phyloP scores from a whole-genome alignment of 2,797 vertebrate species.

The Dromococcyx pavoninus region DNA sequence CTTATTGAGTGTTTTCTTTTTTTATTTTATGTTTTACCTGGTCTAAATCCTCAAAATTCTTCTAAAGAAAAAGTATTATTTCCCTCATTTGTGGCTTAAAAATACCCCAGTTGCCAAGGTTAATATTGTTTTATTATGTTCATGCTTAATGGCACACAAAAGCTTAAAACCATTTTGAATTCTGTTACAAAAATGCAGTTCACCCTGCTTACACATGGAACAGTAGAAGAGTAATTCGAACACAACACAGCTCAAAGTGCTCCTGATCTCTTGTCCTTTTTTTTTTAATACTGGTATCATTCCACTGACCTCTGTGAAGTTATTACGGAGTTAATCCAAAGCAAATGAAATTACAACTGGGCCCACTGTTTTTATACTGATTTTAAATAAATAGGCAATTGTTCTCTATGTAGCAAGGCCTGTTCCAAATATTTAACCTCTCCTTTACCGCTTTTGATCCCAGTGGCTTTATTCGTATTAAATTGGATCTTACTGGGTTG shows the following conservation, averaged over 20 bases:
- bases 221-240: neutral
- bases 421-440: neutral
- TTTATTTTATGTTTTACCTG: no score
- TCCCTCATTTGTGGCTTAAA: neutral
- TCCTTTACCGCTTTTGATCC: neutral
- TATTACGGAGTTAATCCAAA: neutral
- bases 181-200: neutral
- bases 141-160: neutral
- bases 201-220: neutral
- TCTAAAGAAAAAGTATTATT: neutral
- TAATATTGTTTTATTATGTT: neutral
- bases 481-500: neutral
- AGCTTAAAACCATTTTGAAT: neutral
- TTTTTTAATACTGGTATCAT: neutral
- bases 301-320: neutral
- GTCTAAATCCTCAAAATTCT: neutral
- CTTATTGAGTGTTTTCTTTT: no score
- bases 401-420: neutral
- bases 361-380: neutral
- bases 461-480: neutral
- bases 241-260: neutral
- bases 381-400: neutral
- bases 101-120: neutral
- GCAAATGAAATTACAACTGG: neutral
- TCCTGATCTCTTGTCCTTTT: neutral